Evolutionary conservation across 2,888 invertebrate genomes (phyloP), one percentile per base, ranked within the genome.

Genomic region (Nudaria mundana): DNA sequence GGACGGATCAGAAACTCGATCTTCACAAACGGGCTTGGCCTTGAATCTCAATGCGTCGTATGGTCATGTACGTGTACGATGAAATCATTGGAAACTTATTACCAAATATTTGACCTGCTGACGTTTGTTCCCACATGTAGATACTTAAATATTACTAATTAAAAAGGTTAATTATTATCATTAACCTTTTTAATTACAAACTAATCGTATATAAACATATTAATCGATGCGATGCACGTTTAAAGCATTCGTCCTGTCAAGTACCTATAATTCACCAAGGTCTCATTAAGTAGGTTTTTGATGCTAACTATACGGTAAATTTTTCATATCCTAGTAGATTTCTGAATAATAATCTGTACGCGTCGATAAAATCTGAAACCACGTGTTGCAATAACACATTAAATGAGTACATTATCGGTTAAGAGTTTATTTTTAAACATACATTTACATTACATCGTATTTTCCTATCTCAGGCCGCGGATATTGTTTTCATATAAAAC

Each of bases 1-100:
- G 69, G 71, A 67, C 72, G 63, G 63, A 73, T 73, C 76, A 76
- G 81, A 81, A 80, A 76, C 77, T 73, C 69, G 75, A 71, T 76
- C 76, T 71, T 63, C 74, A 66, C 68, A 65, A 64, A 61, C 63
- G 66, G 65, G 53, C 54, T 62, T 76, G 76, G 67, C 86, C 86
- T 84, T 86, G 84, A 77, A 78, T 75, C 66, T 61, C 65, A 53
- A 68, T 65, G 65, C 53, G 68, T 59, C 24, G 23, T 32, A 32
- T 25, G n/a, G n/a, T n/a, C n/a, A n/a, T n/a, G n/a, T n/a, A n/a
- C 25, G 11, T 10, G 18, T 12, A 18, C 13, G 6, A 18, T 62
- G 57, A 51, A 49, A 48, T 54, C 50, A 44, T 43, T 50, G 47
- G 54, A 61, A 50, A 70, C 71, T 70, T 67, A 69, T 71, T 66